A percentile compares a stretch with the other conserved stretches of the same genome.
Conservation (phyloP, 2,113 vertebrate species). For the Saguinus midas region DNA sequence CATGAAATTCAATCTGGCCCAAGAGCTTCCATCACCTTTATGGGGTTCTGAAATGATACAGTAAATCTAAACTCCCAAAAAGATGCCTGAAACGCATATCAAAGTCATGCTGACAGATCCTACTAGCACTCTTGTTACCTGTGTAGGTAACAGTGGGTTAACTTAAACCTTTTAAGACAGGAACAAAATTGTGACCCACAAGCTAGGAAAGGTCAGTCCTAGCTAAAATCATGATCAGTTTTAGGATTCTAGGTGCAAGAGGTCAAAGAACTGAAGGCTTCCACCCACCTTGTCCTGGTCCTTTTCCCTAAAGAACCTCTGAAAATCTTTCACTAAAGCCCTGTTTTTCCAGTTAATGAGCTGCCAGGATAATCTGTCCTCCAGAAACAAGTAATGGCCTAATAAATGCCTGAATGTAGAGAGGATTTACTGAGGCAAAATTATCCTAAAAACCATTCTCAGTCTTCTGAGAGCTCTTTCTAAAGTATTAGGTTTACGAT, state of each 20-base stretch:
- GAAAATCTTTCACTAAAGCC: background rate
- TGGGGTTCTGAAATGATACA: background rate
- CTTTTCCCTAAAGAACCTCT: background rate
- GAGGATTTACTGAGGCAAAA: slow-evolving; percentile 49
- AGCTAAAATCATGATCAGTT: background rate
- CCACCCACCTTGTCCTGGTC: too few relatives aligned
- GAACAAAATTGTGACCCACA: background rate
- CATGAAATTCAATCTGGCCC: background rate
- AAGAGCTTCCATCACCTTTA: background rate
- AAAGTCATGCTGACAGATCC: background rate
- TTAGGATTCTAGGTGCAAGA: background rate
- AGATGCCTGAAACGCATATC: background rate
- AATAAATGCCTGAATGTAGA: background rate
- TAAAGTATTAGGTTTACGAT: slow-evolving; percentile 55
- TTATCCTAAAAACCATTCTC: slow-evolving; percentile 11
- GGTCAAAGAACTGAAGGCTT: background rate
- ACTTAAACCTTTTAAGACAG: background rate
- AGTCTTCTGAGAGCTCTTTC: slow-evolving; percentile 26
- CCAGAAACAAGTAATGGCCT: slow-evolving; percentile 28
- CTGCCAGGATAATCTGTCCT: slow-evolving; percentile 31
- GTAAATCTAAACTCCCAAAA: background rate
- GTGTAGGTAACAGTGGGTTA: background rate
- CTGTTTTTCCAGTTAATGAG: slow-evolving; percentile 28
- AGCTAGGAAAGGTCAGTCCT: background rate
- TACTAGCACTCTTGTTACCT: background rate